Evolutionary conservation across 1,140 invertebrate species (phyloP).

Genomic region (Heliconius hermathena): DNA sequence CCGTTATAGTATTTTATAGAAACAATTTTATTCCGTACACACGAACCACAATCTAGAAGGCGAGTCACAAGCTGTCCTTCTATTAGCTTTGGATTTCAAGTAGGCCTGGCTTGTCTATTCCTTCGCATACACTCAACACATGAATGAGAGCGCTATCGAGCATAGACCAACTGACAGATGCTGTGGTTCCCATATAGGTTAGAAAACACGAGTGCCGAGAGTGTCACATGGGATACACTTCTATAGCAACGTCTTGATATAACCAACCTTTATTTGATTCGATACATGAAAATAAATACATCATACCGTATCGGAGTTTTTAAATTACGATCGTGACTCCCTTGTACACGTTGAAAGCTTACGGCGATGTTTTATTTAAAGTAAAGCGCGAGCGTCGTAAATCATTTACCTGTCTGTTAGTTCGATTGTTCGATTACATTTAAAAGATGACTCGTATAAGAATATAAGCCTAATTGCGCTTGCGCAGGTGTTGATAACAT

Average conservation of each 20-base stretch:
- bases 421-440: conserved; percentile 72
- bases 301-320: conserved; percentile 72
- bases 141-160: conserved; percentile 62
- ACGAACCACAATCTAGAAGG: conserved; percentile 44
- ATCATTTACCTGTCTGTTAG: conserved; percentile 71
- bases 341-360: conserved; percentile 75
- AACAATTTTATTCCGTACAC: conserved; percentile 47
- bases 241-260: conserved; percentile 58
- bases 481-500: conserved; percentile 36
- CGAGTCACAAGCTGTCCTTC: conserved; percentile 53
- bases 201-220: conserved; percentile 53
- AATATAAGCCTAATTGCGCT: conserved; percentile 66
- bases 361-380: conserved; percentile 79
- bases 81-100: conserved; percentile 58
- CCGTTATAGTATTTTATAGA: conserved; percentile 38
- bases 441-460: conserved; percentile 63
- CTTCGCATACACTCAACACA: conserved; percentile 53
- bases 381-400: conserved; percentile 71
- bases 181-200: conserved; percentile 60
- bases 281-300: conserved; percentile 63
- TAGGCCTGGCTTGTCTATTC: conserved; percentile 50
- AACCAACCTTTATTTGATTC: conserved; percentile 42
- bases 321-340: conserved; percentile 80
- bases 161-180: conserved; percentile 58
- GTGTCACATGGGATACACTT: conserved; percentile 58